A percentile compares a stretch with the other conserved stretches of the same genome.
Evolutionary conservation across 2,888 invertebrate species (phyloP).

Genomic region (Corbicula japonica): DNA sequence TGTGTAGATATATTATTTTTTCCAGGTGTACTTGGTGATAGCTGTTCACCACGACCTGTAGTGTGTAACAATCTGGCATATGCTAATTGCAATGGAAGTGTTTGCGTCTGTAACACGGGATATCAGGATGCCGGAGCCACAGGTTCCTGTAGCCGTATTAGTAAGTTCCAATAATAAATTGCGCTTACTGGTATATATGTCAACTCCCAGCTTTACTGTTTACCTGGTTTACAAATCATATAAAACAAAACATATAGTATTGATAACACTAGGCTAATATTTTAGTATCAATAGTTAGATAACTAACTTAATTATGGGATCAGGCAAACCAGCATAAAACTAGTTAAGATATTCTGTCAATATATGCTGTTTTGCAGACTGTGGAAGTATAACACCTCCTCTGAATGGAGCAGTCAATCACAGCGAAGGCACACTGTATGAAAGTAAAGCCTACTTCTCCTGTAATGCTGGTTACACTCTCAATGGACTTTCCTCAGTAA

Average conservation of each 20-base stretch:
- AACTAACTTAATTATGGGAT: neutral
- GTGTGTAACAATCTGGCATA: slow-evolving; percentile 35
- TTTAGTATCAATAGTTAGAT: too few relatives aligned
- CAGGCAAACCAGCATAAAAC: neutral
- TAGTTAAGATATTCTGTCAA: neutral
- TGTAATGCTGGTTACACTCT: slow-evolving; percentile 52
- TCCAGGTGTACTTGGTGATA: slow-evolving; percentile 40
- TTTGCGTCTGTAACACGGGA: slow-evolving; percentile 37
- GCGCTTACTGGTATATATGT: too few relatives aligned
- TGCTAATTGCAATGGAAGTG: slow-evolving; percentile 38
- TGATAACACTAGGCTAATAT: too few relatives aligned
- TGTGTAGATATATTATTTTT: too few relatives aligned
- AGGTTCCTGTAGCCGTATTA: slow-evolving; percentile 32
- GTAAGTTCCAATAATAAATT: too few relatives aligned
- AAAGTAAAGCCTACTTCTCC: slow-evolving; percentile 35
- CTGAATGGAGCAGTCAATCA: slow-evolving; percentile 37
- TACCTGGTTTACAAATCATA: too few relatives aligned
- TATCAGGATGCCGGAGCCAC: slow-evolving; percentile 31
- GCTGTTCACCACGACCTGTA: slow-evolving; percentile 21
- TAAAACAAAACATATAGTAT: too few relatives aligned
- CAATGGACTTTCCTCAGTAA: slow-evolving; percentile 29
- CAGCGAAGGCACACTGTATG: slow-evolving; percentile 33
- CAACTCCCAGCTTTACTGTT: too few relatives aligned
- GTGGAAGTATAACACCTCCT: slow-evolving; percentile 41
- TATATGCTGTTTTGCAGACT: slow-evolving; percentile 31